Percentiles rank a stretch among this genome's conserved stretches.
Evolutionary conservation across 2,888 invertebrate species (phyloP).

Genomic region (Dolichopus griseipennis): DNA sequence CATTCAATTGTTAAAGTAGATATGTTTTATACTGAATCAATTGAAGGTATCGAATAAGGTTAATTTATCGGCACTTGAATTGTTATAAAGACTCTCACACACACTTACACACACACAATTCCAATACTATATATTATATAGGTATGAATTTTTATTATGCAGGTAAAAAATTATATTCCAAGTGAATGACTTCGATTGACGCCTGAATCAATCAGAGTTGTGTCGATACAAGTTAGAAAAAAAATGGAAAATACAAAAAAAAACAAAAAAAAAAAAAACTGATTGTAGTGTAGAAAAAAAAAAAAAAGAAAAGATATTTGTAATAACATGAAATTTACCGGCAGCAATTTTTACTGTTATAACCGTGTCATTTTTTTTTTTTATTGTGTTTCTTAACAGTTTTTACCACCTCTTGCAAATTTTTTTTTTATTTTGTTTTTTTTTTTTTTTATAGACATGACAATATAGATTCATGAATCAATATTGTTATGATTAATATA

Average conservation of each 20-base stretch:
- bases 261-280: neutral
- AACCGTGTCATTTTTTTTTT: neutral
- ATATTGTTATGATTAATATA: neutral
- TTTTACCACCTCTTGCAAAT: neutral
- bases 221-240: slow-evolving; percentile 11
- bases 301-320: neutral
- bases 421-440: neutral
- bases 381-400: too few species aligned
- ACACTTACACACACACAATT: slow-evolving; percentile 1
- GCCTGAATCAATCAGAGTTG: slow-evolving; percentile 37
- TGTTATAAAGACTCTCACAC: slow-evolving; percentile 19
- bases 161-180: slow-evolving; percentile 28
- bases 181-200: slow-evolving; percentile 41
- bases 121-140: neutral
- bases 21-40: neutral
- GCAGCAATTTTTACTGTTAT: neutral
- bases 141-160: slow-evolving; percentile 20
- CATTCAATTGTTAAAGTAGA: neutral
- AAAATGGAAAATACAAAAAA: neutral
- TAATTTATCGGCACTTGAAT: slow-evolving; percentile 41
- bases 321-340: neutral
- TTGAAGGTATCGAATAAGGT: slow-evolving; percentile 21
- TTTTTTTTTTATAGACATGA: neutral
- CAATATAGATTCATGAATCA: neutral
- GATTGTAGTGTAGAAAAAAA: too few species aligned